Percentiles rank a stretch among this genome's conserved stretches.
Conservation (phyloP, 2,113 vertebrate species). For the Hippocampus comes region DNA sequence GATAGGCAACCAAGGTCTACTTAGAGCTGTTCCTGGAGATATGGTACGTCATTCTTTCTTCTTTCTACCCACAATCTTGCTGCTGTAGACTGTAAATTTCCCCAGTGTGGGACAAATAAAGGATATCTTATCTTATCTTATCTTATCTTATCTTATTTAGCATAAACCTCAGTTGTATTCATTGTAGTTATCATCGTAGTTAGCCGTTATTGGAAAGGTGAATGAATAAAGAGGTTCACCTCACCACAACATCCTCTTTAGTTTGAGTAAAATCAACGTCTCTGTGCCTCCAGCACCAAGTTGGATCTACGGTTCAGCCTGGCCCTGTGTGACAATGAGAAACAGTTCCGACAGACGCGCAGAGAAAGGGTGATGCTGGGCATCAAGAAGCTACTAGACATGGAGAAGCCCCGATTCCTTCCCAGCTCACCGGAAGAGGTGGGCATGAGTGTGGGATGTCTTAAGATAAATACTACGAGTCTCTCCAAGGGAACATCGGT, state of each 20-base stretch:
- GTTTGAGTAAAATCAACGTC: background rate
- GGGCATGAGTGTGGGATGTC: constrained; percentile 7
- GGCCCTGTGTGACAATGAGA: constrained; percentile 90
- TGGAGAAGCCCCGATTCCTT: constrained; percentile 76
- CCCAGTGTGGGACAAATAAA: too few relatives aligned
- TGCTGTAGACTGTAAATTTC: too few relatives aligned
- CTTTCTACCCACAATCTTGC: too few relatives aligned
- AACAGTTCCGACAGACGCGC: constrained; percentile 81
- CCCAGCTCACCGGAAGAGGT: constrained; percentile 80
- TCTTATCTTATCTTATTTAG: too few relatives aligned
- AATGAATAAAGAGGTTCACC: background rate
- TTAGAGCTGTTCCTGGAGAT: constrained; percentile 88
- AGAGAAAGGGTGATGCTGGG: constrained; percentile 81
- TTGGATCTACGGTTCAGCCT: constrained; percentile 91
- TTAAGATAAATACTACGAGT: background rate
- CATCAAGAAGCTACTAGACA: constrained; percentile 84
- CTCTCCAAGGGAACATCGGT: too few relatives aligned
- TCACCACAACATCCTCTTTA: background rate
- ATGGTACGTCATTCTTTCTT: constrained; percentile 76
- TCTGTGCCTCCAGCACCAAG: constrained; percentile 74
- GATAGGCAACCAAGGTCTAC: constrained; percentile 87
- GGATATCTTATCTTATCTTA: too few relatives aligned
- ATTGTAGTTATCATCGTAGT: background rate
- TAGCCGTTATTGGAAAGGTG: background rate
- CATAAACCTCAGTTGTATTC: background rate